phyloP scores from a whole-genome alignment of 2,888 invertebrate genomes.

The Druceiella hillmani region DNA sequence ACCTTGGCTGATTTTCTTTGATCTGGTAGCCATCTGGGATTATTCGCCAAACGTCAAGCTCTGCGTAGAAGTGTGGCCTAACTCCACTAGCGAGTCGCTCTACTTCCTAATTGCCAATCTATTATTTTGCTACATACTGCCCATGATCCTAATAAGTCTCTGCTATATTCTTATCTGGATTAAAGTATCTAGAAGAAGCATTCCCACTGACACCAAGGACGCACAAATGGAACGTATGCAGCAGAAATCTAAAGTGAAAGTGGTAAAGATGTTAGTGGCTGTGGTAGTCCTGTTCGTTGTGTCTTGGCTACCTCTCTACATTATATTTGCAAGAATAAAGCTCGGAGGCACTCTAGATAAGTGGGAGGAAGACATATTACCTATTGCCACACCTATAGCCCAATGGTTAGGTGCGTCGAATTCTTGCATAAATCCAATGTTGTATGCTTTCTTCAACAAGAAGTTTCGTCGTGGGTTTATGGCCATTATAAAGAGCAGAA shows the following conservation, averaged over 20 bases:
- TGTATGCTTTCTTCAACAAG: constrained; percentile 93
- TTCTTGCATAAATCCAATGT: constrained; percentile 91
- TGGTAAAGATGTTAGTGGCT: constrained; percentile 89
- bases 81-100: constrained; percentile 70
- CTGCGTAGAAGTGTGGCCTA: constrained; percentile 84
- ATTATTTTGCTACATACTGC: constrained; percentile 84
- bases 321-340: constrained; percentile 83
- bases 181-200: constrained; percentile 81
- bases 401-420: constrained; percentile 93
- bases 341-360: constrained; percentile 68
- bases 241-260: constrained; percentile 91
- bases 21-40: constrained; percentile 66
- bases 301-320: constrained; percentile 90
- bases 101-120: constrained; percentile 89
- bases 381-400: constrained; percentile 79
- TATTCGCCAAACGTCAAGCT: constrained; percentile 70
- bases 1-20: constrained; percentile 90
- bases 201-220: constrained; percentile 87
- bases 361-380: constrained; percentile 76
- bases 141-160: constrained; percentile 84
- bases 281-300: constrained; percentile 91
- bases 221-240: constrained; percentile 90
- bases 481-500: constrained; percentile 78
- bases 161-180: constrained; percentile 92
- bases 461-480: constrained; percentile 88